A percentile compares a stretch with the other conserved stretches of the same genome.
These are phyloP conservation scores for Pediacus dermestoides DNA, from an alignment of 2,888 invertebrate species.

Conservation along the genomic window DNA sequence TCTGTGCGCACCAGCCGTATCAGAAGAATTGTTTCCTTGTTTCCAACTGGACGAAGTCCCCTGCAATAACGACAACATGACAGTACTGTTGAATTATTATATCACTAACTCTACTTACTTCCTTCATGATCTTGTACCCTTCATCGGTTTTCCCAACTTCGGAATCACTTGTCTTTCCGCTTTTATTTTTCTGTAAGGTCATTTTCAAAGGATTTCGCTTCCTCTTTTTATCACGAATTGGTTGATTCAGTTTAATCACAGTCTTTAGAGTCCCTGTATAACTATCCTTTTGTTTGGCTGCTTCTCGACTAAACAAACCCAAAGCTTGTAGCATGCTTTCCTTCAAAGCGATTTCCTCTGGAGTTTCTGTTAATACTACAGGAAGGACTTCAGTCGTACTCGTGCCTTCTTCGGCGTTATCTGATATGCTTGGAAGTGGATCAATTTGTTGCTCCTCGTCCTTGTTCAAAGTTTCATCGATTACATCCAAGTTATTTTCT, in stretches of 20 bases:
- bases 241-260: constrained; percentile 75
- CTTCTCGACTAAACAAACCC: constrained; percentile 71
- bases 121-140: constrained; percentile 55
- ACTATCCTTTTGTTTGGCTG: constrained; percentile 51
- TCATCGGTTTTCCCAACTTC: constrained; percentile 54
- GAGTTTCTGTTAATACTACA: too few species aligned
- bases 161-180: constrained; percentile 24
- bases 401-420: too few species aligned
- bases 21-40: constrained; percentile 46
- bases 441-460: too few species aligned
- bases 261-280: constrained; percentile 82
- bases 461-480: too few species aligned
- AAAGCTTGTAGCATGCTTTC: constrained; percentile 71
- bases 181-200: constrained; percentile 71
- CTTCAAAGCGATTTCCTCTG: constrained; percentile 51
- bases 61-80: too few species aligned
- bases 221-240: constrained; percentile 62
- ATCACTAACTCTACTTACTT: too few species aligned
- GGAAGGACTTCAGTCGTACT: too few species aligned
- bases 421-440: too few species aligned
- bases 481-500: too few species aligned
- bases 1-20: constrained; percentile 65
- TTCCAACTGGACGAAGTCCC: constrained; percentile 43
- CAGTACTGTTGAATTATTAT: too few species aligned
- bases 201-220: constrained; percentile 68